phyloP scores from a whole-genome alignment of 2,888 invertebrate genomes.

The Lampropteryx suffumata region DNA sequence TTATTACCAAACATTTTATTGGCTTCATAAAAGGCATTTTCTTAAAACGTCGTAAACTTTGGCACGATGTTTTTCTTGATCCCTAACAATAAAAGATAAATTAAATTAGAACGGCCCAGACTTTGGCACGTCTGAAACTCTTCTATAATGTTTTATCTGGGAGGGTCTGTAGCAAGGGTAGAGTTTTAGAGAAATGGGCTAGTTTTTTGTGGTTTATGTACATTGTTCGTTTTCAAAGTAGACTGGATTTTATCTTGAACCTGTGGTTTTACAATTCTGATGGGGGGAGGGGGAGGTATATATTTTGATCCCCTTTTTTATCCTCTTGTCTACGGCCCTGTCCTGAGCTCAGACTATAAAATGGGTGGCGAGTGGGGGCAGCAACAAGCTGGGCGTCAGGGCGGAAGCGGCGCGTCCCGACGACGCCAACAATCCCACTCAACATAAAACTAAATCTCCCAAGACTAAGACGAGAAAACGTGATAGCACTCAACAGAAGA shows the following conservation, averaged over 20 bases:
- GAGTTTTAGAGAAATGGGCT: background rate
- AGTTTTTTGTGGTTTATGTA: background rate
- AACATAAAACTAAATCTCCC: slow-evolving; percentile 70
- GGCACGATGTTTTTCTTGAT: slow-evolving; percentile 14
- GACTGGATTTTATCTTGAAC: background rate
- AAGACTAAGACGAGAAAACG: slow-evolving; percentile 54
- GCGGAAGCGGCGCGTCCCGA: slow-evolving; percentile 64
- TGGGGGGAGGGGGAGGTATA: slow-evolving; percentile 20
- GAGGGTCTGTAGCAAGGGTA: slow-evolving; percentile 16
- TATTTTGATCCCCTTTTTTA: slow-evolving; percentile 24
- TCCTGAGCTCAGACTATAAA: slow-evolving; percentile 17
- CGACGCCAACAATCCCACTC: slow-evolving; percentile 72
- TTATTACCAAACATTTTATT: slow-evolving; percentile 1
- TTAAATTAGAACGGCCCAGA: slow-evolving; percentile 31
- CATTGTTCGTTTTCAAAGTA: background rate
- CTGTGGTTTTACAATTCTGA: slow-evolving; percentile 7
- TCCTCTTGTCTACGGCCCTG: slow-evolving; percentile 25
- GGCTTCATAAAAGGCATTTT: background rate
- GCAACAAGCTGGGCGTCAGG: slow-evolving; percentile 59
- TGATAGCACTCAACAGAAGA: slow-evolving; percentile 59
- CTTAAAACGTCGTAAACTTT: slow-evolving; percentile 9
- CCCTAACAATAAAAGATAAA: slow-evolving; percentile 29
- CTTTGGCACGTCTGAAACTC: slow-evolving; percentile 27
- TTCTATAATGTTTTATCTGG: slow-evolving; percentile 31
- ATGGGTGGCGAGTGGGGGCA: slow-evolving; percentile 38